Evolutionary conservation across 2,113 vertebrate species (phyloP).

Genomic region (Neopipo cinnamomea): DNA sequence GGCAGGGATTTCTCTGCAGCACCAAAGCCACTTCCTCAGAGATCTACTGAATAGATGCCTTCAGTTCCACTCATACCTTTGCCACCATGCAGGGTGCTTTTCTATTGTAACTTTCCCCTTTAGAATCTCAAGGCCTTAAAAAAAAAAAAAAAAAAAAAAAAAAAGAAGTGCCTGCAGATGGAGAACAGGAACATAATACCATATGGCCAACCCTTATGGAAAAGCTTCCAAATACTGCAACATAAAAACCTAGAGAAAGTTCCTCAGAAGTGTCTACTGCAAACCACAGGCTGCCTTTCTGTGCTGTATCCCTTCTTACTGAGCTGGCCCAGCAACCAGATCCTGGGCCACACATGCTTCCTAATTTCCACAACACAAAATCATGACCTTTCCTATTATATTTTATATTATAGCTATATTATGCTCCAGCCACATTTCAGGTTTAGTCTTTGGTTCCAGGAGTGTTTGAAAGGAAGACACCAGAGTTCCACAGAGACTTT

Average conservation of each 20-base stretch:
- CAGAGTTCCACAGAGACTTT: neutral
- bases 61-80: neutral
- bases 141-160: neutral
- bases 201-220: neutral
- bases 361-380: neutral
- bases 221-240: neutral
- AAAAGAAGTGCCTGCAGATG: neutral
- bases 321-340: neutral
- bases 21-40: neutral
- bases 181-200: neutral
- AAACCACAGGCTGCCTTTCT: neutral
- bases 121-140: neutral
- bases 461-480: neutral
- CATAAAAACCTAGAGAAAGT: neutral
- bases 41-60: neutral
- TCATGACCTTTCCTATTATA: neutral
- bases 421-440: neutral
- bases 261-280: neutral
- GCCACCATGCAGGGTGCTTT: neutral
- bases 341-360: rapidly evolving
- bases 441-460: neutral
- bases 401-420: neutral
- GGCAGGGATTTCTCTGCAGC: neutral
- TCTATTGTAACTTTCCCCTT: neutral
- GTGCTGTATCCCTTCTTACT: neutral